These are phyloP conservation scores for Dryocosmus kuriphilus DNA, from an alignment of 2,888 invertebrate genomes.

Conservation along the genomic window DNA sequence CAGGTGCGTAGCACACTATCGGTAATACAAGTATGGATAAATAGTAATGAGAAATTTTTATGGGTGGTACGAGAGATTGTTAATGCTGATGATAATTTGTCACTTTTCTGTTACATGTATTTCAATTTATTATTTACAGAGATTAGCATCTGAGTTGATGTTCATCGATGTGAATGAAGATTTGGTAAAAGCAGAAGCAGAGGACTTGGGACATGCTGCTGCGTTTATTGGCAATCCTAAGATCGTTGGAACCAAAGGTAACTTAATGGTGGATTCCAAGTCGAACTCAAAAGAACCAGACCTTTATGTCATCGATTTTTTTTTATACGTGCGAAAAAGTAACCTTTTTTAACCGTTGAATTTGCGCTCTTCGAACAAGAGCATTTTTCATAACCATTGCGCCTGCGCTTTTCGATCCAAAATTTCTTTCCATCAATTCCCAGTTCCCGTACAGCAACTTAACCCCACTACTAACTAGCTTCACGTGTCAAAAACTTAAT, in stretches of 20 bases:
- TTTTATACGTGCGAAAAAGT: too few relatives aligned
- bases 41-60: constrained; percentile 34
- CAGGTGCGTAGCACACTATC: constrained; percentile 25
- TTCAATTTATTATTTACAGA: constrained; percentile 72
- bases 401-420: too few relatives aligned
- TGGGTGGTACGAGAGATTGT: not conserved
- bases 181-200: constrained; percentile 82
- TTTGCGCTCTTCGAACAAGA: too few relatives aligned
- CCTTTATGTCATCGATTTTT: constrained; percentile 28
- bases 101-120: constrained; percentile 25
- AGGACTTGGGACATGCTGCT: constrained; percentile 83
- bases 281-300: too few relatives aligned
- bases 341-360: too few relatives aligned
- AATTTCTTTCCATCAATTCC: too few relatives aligned
- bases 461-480: too few relatives aligned
- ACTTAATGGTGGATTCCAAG: constrained; percentile 28
- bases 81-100: not conserved
- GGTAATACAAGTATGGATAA: constrained; percentile 15
- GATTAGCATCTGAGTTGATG: constrained; percentile 80
- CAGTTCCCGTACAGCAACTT: too few relatives aligned
- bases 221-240: constrained; percentile 80
- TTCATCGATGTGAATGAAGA: constrained; percentile 81
- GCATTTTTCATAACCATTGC: too few relatives aligned
- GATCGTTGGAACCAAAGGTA: constrained; percentile 76
- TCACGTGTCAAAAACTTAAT: too few relatives aligned